A percentile compares a stretch with the other conserved stretches of the same genome.
Evolutionary conservation across 2,797 vertebrate genomes (phyloP).

Genomic region (Lepus townsendii): DNA sequence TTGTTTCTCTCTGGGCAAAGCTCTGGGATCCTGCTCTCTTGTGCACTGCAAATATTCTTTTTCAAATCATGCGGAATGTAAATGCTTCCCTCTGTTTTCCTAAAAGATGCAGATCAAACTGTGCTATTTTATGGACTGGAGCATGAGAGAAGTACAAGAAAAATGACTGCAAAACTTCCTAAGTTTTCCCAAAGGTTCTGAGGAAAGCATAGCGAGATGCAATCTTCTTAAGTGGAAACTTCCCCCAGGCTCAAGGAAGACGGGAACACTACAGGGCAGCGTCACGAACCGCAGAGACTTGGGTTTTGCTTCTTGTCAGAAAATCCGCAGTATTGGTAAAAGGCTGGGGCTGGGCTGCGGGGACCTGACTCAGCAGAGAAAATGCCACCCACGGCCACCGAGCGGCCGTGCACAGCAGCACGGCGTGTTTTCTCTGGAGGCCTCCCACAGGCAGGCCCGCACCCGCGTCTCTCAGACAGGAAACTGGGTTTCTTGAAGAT

Average conservation of each 20-base stretch:
- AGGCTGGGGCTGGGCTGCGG: conserved; percentile 61
- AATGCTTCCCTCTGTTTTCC: conserved; percentile 14
- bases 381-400: conserved; percentile 85
- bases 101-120: background rate
- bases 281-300: conserved; percentile 78
- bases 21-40: background rate
- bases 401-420: conserved; percentile 58
- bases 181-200: conserved; percentile 52
- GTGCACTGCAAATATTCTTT: background rate
- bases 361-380: conserved; percentile 84
- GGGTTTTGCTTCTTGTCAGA: conserved; percentile 83
- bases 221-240: conserved; percentile 73
- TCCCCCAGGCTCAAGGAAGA: conserved; percentile 64
- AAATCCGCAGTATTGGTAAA: conserved; percentile 78
- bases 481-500: conserved; percentile 62
- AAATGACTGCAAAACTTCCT: background rate
- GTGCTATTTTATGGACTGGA: background rate
- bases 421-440: conserved; percentile 82
- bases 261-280: conserved; percentile 59
- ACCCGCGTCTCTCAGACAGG: conserved; percentile 10
- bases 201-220: background rate
- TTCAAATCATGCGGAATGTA: background rate
- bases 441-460: conserved; percentile 55
- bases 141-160: conserved; percentile 8
- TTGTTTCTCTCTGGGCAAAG: background rate